phyloP scores from a whole-genome alignment of 2,797 vertebrate genomes.

The Pseudomugil gertrudae region DNA sequence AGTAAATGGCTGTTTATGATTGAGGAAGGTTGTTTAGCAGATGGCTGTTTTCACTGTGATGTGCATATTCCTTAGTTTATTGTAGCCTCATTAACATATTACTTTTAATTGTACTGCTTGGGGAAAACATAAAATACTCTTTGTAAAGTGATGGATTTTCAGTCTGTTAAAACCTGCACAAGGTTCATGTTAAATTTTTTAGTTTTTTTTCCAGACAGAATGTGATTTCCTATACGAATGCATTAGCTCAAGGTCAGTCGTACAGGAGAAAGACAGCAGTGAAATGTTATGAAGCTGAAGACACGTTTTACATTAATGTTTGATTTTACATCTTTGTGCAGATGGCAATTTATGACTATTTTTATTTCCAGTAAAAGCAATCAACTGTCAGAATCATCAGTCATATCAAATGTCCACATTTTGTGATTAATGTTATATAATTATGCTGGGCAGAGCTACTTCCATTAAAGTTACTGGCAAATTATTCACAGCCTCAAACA shows the following conservation, averaged over 20 bases:
- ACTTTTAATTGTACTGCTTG: conserved; percentile 30
- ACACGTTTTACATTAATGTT: conserved; percentile 45
- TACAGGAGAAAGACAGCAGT: conserved; percentile 8
- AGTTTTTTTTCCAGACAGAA: conserved; percentile 31
- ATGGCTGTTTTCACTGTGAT: conserved; percentile 48
- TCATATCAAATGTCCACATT: conserved; percentile 45
- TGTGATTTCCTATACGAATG: conserved; percentile 33
- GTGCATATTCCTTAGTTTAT: conserved; percentile 25
- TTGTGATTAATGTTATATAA: conserved; percentile 67
- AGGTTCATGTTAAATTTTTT: conserved; percentile 29
- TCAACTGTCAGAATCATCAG: conserved; percentile 46
- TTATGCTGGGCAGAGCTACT: conserved; percentile 55
- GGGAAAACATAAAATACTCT: conserved; percentile 10
- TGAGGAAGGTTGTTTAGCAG: conserved; percentile 60
- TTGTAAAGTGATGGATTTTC: conserved; percentile 25
- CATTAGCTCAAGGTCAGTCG: conserved; percentile 55
- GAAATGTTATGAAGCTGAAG: conserved; percentile 38
- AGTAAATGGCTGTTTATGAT: conserved; percentile 60
- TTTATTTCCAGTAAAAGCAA: conserved; percentile 36
- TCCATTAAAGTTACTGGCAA: conserved; percentile 66
- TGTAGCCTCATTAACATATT: conserved; percentile 43
- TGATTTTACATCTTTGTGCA: conserved; percentile 40
- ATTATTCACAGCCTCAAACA: conserved; percentile 75
- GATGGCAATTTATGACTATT: conserved; percentile 42
- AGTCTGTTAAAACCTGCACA: conserved; percentile 31